phyloP scores from a whole-genome alignment of 2,797 vertebrate genomes.

The Gastrophryne carolinensis region DNA sequence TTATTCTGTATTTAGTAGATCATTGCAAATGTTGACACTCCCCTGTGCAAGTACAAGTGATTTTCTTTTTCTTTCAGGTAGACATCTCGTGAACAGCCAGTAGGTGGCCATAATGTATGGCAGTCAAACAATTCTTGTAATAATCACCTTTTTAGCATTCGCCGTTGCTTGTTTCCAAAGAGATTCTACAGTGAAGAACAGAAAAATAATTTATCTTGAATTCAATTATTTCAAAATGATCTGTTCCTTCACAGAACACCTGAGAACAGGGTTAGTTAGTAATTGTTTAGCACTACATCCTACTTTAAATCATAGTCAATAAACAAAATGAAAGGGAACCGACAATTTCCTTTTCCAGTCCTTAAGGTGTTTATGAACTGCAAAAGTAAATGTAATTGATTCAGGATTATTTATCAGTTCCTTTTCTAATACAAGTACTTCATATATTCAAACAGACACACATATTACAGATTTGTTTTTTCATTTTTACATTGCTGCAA shows the following conservation, averaged over 20 bases:
- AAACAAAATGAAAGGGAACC: slow-evolving; percentile 25
- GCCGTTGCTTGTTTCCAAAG: neutral
- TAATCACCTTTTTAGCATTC: neutral
- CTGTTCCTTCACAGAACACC: slow-evolving; percentile 19
- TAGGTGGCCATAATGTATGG: slow-evolving; percentile 40
- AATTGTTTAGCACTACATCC: slow-evolving; percentile 13
- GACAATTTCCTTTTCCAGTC: neutral
- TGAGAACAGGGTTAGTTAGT: neutral
- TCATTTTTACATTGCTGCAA: too few relatives aligned
- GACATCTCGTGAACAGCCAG: slow-evolving; percentile 12
- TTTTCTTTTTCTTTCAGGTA: neutral
- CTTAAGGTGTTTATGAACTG: slow-evolving; percentile 20
- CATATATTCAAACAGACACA: neutral
- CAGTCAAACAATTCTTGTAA: slow-evolving; percentile 1
- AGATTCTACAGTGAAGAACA: neutral
- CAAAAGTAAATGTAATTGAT: slow-evolving; percentile 27
- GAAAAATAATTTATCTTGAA: slow-evolving; percentile 6
- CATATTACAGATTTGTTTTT: too few relatives aligned
- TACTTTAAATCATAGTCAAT: slow-evolving; percentile 35
- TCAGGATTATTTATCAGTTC: slow-evolving; percentile 1
- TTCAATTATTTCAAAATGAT: slow-evolving; percentile 33
- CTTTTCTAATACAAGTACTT: neutral
- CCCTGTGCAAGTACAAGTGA: neutral
- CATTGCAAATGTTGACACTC: too few relatives aligned
- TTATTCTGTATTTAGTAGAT: too few relatives aligned